phyloP scores from a whole-genome alignment of 2,113 vertebrate species.

The Leptobrachium ailaonicum region DNA sequence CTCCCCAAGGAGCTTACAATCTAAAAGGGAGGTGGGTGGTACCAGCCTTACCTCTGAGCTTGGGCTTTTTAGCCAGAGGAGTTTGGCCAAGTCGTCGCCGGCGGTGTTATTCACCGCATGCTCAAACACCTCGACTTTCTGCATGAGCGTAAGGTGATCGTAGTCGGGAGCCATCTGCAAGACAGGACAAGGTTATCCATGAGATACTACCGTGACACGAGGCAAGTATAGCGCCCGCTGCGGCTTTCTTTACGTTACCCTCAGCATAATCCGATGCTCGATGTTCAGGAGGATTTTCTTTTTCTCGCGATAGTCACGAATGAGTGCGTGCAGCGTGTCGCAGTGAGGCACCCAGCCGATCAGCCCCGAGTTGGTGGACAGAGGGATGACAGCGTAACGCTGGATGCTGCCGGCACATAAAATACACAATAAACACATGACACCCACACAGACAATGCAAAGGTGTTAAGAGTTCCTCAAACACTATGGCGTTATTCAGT shows the following conservation, averaged over 20 bases:
- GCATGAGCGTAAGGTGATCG: slow-evolving; percentile 96
- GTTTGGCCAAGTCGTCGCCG: slow-evolving; percentile 93
- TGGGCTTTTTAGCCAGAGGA: slow-evolving; percentile 96
- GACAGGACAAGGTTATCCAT: not conserved
- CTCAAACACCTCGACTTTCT: slow-evolving; percentile 98
- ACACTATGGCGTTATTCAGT: too few species aligned
- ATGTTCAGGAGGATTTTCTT: slow-evolving; percentile 99
- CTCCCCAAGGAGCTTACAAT: too few species aligned
- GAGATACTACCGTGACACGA: not conserved
- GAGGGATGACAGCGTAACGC: slow-evolving; percentile 92
- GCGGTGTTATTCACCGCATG: slow-evolving; percentile 97
- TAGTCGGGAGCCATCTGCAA: slow-evolving; percentile 97
- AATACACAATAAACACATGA: too few species aligned
- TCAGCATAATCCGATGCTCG: slow-evolving; percentile 96
- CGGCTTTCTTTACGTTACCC: slow-evolving; percentile 67
- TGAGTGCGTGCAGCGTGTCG: slow-evolving; percentile 93
- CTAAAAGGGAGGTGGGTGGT: too few species aligned
- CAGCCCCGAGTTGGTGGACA: slow-evolving; percentile 96
- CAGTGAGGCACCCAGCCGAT: slow-evolving; percentile 99
- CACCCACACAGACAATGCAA: too few species aligned
- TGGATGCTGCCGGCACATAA: slow-evolving; percentile 78
- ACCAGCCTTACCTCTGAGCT: slow-evolving; percentile 85
- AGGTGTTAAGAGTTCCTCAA: too few species aligned
- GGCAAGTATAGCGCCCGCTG: not conserved
- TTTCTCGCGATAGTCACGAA: slow-evolving; percentile 96